Conservation (phyloP, 2,113 vertebrate species). For the Lates calcarifer region DNA sequence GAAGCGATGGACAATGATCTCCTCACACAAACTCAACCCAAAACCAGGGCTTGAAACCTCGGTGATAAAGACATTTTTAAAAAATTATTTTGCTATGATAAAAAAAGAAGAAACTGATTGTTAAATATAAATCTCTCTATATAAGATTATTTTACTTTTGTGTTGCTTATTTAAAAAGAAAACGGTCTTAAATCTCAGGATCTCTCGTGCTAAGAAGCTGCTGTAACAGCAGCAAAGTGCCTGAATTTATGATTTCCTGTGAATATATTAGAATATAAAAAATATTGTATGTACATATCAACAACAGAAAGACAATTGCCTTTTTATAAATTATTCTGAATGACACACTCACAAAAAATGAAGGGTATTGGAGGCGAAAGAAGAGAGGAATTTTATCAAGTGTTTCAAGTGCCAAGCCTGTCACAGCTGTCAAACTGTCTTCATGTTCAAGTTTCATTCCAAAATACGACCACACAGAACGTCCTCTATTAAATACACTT, state of each 20-base stretch:
- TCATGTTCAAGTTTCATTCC: slow-evolving; percentile 39
- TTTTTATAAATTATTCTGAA: slow-evolving; percentile 87
- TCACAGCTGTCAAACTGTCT: slow-evolving; percentile 11
- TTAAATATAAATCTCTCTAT: slow-evolving; percentile 88
- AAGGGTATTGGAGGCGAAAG: slow-evolving; percentile 64
- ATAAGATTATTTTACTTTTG: slow-evolving; percentile 88
- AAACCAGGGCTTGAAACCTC: slow-evolving; percentile 60
- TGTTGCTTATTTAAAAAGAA: slow-evolving; percentile 84
- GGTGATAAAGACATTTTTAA: slow-evolving; percentile 70
- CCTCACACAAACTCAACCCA: slow-evolving; percentile 56
- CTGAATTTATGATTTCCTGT: slow-evolving; percentile 86
- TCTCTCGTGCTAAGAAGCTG: slow-evolving; percentile 80
- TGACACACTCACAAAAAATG: slow-evolving; percentile 77
- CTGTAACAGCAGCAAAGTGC: slow-evolving; percentile 82
- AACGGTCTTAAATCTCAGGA: slow-evolving; percentile 88
- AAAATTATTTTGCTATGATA: slow-evolving; percentile 86
- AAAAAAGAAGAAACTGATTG: slow-evolving; percentile 82
- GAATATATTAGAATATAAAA: slow-evolving; percentile 87
- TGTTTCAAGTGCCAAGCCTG: slow-evolving; percentile 61
- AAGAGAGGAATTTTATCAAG: slow-evolving; percentile 45
- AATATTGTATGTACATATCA: slow-evolving; percentile 88
- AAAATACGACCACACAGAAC: background rate
- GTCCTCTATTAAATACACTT: background rate
- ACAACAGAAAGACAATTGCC: slow-evolving; percentile 76
- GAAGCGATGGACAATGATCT: slow-evolving; percentile 59